Percentiles rank a stretch among this genome's conserved stretches.
These are phyloP conservation scores for Galendromus occidentalis DNA, from an alignment of 1,140 invertebrate species.

Conservation along the genomic window DNA sequence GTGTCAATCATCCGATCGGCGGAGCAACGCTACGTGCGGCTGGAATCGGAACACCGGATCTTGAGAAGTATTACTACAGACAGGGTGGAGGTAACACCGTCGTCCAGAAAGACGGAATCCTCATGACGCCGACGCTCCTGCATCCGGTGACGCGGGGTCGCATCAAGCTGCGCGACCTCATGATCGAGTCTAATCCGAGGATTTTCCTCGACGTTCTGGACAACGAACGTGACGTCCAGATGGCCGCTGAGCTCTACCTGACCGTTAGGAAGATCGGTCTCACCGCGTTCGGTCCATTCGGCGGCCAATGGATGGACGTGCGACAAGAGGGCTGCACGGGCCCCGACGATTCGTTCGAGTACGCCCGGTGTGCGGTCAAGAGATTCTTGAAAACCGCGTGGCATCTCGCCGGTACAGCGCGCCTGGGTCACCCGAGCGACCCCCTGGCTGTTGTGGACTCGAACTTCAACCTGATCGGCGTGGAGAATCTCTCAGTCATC, in stretches of 20 bases:
- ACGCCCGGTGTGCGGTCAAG: not conserved
- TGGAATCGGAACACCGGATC: not conserved
- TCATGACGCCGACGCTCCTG: slow-evolving; percentile 1
- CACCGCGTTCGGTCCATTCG: not conserved
- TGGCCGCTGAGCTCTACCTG: slow-evolving; percentile 1
- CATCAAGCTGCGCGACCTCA: not conserved
- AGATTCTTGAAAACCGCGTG: not conserved
- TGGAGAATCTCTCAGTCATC: not conserved
- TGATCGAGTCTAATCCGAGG: not conserved
- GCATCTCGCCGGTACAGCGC: not conserved
- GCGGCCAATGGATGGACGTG: not conserved
- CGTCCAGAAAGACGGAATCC: not conserved
- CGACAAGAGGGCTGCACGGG: not conserved
- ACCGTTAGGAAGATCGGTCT: not conserved
- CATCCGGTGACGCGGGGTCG: not conserved
- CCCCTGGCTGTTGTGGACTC: not conserved
- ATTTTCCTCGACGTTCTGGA: not conserved
- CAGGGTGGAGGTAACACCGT: not conserved
- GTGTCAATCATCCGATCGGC: not conserved
- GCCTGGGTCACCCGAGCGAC: not conserved
- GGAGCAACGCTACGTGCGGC: not conserved
- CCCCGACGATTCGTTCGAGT: not conserved
- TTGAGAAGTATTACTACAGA: not conserved
- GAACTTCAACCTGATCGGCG: not conserved
- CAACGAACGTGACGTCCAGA: not conserved